phyloP scores from a whole-genome alignment of 2,888 invertebrate genomes.

The Opisthograptis luteolata region DNA sequence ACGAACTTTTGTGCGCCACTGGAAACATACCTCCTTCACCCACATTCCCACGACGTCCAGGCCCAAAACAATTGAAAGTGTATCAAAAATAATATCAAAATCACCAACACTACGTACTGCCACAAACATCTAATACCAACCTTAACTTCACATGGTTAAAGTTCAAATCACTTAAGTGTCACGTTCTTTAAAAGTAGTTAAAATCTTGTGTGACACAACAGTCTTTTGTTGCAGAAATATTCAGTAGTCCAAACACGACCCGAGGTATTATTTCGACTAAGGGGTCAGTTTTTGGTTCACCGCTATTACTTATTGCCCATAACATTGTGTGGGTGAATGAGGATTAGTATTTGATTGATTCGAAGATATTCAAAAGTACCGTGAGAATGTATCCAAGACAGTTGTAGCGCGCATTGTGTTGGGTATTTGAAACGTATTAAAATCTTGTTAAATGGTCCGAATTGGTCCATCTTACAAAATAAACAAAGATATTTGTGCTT shows the following conservation, averaged over 20 bases:
- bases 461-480: constrained; percentile 23
- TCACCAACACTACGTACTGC: neutral
- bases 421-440: constrained; percentile 31
- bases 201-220: constrained; percentile 33
- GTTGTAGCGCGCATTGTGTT: constrained; percentile 25
- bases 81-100: constrained; percentile 63
- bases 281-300: constrained; percentile 63
- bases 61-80: constrained; percentile 64
- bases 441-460: constrained; percentile 34
- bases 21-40: constrained; percentile 52
- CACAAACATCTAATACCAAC: neutral
- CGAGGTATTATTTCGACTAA: constrained; percentile 59
- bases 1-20: constrained; percentile 36
- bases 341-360: constrained; percentile 26
- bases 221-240: constrained; percentile 46
- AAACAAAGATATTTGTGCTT: constrained; percentile 15
- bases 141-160: constrained; percentile 26
- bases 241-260: constrained; percentile 65
- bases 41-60: constrained; percentile 69
- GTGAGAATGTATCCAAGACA: constrained; percentile 51
- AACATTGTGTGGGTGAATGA: constrained; percentile 56
- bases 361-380: constrained; percentile 39
- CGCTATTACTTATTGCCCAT: constrained; percentile 44
- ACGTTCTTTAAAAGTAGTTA: neutral
- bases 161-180: constrained; percentile 21